Conservation (phyloP, 2,113 vertebrate species). For the Serilophus lunatus region DNA sequence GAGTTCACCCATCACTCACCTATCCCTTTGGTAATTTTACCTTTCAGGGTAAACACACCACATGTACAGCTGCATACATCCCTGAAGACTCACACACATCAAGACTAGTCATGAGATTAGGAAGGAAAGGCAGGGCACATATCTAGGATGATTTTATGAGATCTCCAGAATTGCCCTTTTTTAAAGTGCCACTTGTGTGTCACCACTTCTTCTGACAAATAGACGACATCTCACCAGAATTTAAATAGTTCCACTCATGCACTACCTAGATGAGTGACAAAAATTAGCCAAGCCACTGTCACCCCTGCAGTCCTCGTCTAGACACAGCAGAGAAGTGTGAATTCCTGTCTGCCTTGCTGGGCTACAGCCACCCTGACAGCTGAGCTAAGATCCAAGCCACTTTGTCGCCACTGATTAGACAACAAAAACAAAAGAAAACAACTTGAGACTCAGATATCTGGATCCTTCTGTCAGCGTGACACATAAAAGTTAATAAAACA, state of each 20-base stretch:
- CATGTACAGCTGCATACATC: not conserved
- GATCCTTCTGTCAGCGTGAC: not conserved
- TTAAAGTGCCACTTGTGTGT: not conserved
- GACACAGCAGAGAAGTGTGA: not conserved
- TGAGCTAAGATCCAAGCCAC: not conserved
- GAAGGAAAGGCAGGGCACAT: not conserved
- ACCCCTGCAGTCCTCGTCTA: slow-evolving; percentile 25
- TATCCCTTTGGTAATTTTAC: not conserved
- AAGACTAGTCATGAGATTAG: not conserved
- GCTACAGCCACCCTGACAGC: slow-evolving; percentile 3
- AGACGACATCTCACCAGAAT: not conserved
- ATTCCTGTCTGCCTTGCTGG: slow-evolving; percentile 5
- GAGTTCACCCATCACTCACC: too few species aligned
- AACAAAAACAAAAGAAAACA: not conserved
- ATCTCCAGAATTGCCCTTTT: not conserved
- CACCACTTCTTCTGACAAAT: not conserved
- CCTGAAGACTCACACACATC: not conserved
- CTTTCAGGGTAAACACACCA: not conserved
- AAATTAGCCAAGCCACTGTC: slow-evolving; percentile 37
- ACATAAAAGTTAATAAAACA: not conserved
- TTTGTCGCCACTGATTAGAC: not conserved
- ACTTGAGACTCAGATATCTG: not conserved
- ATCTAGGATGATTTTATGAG: not conserved
- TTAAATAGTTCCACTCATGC: slow-evolving; percentile 17
- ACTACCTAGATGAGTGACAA: slow-evolving; percentile 44